Evolutionary conservation across 2,113 vertebrate species (phyloP).

Genomic region (Dicerorhinus sumatrensis): DNA sequence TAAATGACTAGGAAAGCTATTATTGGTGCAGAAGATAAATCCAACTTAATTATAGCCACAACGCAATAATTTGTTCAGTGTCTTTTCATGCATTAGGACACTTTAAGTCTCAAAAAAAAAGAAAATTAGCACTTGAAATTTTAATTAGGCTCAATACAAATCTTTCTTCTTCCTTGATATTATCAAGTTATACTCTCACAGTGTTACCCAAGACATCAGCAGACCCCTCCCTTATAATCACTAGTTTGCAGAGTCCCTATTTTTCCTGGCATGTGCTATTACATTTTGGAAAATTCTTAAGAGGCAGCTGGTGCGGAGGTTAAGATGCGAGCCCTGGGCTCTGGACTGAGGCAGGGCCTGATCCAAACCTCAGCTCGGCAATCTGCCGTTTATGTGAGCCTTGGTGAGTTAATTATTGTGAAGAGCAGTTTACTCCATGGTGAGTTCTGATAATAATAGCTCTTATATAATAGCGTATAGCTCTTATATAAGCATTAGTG

Average conservation of each 20-base stretch:
- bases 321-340: not conserved
- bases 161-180: not conserved
- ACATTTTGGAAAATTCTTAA: not conserved
- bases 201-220: not conserved
- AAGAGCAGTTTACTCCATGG: not conserved
- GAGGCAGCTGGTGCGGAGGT: not conserved
- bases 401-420: not conserved
- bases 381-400: not conserved
- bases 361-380: not conserved
- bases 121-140: not conserved
- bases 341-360: not conserved
- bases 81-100: not conserved
- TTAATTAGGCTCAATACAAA: not conserved
- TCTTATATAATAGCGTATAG: not conserved
- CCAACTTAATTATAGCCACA: slow-evolving; percentile 52
- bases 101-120: not conserved
- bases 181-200: not conserved
- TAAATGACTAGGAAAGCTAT: not conserved
- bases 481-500: not conserved
- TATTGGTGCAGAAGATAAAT: slow-evolving; percentile 45
- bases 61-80: not conserved
- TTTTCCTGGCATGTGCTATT: not conserved
- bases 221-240: not conserved
- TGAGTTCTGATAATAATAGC: not conserved
- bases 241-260: not conserved